A percentile compares a stretch with the other conserved stretches of the same genome.
These are phyloP conservation scores for Drosophila suboccidentalis DNA, from an alignment of 2,888 invertebrate species.

Conservation along the genomic window DNA sequence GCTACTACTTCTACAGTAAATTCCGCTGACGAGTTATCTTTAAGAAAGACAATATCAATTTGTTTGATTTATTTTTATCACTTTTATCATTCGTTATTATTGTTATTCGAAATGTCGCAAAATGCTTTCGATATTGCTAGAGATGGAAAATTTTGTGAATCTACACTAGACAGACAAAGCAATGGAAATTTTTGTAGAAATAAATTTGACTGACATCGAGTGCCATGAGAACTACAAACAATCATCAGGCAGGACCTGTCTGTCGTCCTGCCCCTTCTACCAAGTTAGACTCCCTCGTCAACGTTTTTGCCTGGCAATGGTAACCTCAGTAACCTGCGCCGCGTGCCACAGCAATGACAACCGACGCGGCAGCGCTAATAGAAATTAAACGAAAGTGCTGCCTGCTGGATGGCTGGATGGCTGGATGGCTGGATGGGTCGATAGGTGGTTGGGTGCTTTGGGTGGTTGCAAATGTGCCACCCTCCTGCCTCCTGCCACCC, in stretches of 20 bases:
- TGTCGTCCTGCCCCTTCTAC: neutral
- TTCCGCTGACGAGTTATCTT: no score
- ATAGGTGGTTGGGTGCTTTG: conserved; percentile 10
- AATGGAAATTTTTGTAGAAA: conserved; percentile 33
- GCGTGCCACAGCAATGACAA: conserved; percentile 75
- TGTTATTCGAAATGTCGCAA: conserved; percentile 8
- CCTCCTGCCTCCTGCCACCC: conserved; percentile 17
- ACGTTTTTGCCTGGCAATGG: conserved; percentile 34
- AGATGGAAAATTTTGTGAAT: conserved; percentile 24
- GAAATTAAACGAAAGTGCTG: conserved; percentile 81
- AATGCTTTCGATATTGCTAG: conserved; percentile 11
- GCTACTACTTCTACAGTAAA: no score
- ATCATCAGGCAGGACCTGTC: conserved; percentile 51
- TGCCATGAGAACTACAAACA: conserved; percentile 79
- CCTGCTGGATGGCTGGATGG: conserved; percentile 4
- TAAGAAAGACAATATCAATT: no score
- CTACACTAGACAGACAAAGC: conserved; percentile 17
- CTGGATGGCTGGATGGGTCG: conserved; percentile 6
- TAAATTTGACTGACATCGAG: conserved; percentile 79
- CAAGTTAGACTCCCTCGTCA: neutral
- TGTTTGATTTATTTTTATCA: no score
- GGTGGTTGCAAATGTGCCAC: conserved; percentile 37
- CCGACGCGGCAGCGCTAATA: conserved; percentile 69
- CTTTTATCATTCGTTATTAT: no score
- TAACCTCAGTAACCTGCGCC: conserved; percentile 77